These are phyloP conservation scores for Neomonachus schauinslandi DNA, from an alignment of 2,113 vertebrate species.

Conservation along the genomic window DNA sequence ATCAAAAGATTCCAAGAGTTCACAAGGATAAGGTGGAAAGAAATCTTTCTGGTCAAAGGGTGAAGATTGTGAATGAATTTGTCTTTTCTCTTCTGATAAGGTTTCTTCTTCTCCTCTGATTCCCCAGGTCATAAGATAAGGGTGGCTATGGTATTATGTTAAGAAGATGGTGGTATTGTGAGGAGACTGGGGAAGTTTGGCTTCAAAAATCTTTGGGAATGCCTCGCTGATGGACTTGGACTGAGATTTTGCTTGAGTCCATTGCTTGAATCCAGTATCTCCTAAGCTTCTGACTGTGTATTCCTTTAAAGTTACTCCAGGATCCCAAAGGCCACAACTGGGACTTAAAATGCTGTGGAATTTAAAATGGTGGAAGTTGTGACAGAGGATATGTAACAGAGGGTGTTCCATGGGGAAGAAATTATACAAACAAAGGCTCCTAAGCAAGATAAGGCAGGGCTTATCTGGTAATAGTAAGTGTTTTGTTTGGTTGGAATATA, in stretches of 20 bases:
- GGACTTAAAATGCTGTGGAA: neutral
- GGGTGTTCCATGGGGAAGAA: neutral
- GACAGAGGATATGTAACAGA: neutral
- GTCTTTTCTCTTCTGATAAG: constrained; percentile 32
- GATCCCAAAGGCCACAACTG: neutral
- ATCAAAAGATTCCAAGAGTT: constrained; percentile 26
- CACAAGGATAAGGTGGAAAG: neutral
- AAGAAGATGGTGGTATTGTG: neutral
- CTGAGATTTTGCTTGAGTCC: constrained; percentile 10
- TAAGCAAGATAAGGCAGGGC: constrained; percentile 26
- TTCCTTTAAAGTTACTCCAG: constrained; percentile 42
- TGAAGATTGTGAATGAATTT: constrained; percentile 31
- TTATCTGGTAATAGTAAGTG: neutral
- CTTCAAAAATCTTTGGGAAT: constrained; percentile 41
- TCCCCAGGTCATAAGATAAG: constrained; percentile 2
- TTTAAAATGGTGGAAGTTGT: constrained; percentile 28
- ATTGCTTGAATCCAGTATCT: constrained; percentile 9
- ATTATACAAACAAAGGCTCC: neutral
- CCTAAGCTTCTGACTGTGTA: constrained; percentile 16
- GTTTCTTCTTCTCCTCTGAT: neutral
- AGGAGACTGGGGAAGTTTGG: neutral
- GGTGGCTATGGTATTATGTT: neutral
- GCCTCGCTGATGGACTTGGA: neutral
- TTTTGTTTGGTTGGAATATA: constrained; percentile 18
- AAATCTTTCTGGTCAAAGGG: constrained; percentile 38